Conservation (phyloP, 1,140 invertebrate species). For the Lordiphosa clarofinis region DNA sequence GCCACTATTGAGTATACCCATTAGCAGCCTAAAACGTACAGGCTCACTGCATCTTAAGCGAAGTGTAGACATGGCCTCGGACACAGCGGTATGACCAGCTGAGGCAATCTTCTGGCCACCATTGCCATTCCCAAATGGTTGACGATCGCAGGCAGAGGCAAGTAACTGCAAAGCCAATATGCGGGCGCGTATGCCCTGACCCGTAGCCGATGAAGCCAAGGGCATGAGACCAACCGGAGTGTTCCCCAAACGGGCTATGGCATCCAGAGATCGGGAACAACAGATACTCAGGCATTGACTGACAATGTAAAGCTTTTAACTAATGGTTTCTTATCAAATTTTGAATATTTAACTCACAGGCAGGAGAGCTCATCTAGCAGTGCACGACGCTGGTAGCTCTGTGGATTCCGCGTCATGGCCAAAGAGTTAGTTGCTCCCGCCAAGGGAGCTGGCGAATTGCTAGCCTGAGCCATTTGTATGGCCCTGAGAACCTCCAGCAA, state of each 20-base stretch:
- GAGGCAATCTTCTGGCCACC: constrained; percentile 62
- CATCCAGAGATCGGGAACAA: constrained; percentile 87
- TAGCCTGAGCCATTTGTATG: constrained; percentile 87
- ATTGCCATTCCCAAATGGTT: constrained; percentile 79
- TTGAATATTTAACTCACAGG: constrained; percentile 81
- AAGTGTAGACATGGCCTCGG: constrained; percentile 93
- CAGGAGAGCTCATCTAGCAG: constrained; percentile 93
- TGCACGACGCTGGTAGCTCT: constrained; percentile 84
- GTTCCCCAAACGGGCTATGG: constrained; percentile 86
- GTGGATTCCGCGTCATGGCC: constrained; percentile 81
- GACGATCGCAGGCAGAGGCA: constrained; percentile 87
- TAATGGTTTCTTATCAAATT: not conserved
- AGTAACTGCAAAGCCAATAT: constrained; percentile 83
- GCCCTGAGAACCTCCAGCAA: constrained; percentile 91
- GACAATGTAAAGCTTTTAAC: not conserved
- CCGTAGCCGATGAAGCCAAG: constrained; percentile 86
- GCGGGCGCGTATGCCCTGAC: constrained; percentile 72
- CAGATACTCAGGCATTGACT: constrained; percentile 90
- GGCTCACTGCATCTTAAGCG: constrained; percentile 94
- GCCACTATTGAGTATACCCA: constrained; percentile 90
- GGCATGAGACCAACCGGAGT: constrained; percentile 92
- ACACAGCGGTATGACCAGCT: constrained; percentile 88
- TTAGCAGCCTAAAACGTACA: constrained; percentile 92
- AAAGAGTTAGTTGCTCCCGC: constrained; percentile 79
- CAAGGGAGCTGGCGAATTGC: constrained; percentile 51